Percentiles rank a stretch among this genome's conserved stretches.
phyloP scores from a whole-genome alignment of 1,140 invertebrate species.

The Sinella curviseta region DNA sequence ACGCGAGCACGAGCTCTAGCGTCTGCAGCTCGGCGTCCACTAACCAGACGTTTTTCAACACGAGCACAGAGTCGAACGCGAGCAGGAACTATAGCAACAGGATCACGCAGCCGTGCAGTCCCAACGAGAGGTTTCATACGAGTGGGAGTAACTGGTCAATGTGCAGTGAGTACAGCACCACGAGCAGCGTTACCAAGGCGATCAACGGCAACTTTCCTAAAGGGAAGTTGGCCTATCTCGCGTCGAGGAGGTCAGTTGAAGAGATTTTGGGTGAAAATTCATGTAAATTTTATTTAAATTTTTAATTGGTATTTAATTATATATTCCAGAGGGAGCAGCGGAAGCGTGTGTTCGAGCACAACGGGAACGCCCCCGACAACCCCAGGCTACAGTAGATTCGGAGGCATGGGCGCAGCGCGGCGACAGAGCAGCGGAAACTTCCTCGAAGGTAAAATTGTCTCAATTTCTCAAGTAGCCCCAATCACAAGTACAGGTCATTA shows the following conservation, averaged over 20 bases:
- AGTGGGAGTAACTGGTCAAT: background rate
- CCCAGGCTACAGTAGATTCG: background rate
- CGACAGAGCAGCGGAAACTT: background rate
- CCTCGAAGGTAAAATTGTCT: background rate
- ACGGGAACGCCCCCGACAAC: background rate
- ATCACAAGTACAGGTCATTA: background rate
- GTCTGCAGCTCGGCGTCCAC: background rate
- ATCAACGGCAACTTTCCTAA: background rate
- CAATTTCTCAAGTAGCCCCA: background rate
- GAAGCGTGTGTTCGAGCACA: background rate
- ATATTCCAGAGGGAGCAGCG: background rate
- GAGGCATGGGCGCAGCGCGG: background rate
- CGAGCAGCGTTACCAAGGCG: background rate
- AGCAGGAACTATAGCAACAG: background rate
- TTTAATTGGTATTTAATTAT: background rate
- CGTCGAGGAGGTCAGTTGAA: background rate
- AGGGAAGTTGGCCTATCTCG: background rate
- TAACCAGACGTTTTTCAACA: background rate
- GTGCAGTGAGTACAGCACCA: background rate
- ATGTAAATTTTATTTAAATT: no score
- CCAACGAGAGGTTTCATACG: no score
- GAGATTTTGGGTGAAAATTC: no score
- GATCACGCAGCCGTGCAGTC: background rate
- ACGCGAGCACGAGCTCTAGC: background rate
- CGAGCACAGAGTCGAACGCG: background rate